Evolutionary conservation across 2,113 vertebrate species (phyloP).

Genomic region (Xenopus borealis): DNA sequence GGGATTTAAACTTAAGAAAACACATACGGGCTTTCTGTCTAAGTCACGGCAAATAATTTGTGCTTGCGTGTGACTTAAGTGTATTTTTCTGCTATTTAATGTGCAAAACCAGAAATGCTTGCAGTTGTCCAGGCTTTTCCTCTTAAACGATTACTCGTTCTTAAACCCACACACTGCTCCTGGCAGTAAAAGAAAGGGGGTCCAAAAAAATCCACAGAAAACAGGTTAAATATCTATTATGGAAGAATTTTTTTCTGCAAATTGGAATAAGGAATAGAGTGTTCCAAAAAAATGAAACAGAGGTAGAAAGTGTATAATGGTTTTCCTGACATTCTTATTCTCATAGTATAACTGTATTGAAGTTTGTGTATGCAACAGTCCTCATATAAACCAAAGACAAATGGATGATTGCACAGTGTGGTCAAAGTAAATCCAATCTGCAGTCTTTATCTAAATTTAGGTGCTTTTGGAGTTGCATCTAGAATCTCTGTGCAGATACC

Average conservation of each 20-base stretch:
- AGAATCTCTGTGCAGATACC: no score
- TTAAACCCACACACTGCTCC: conserved; percentile 23
- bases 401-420: conserved; percentile 18
- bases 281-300: conserved; percentile 81
- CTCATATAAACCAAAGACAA: conserved; percentile 25
- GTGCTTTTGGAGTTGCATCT: neutral
- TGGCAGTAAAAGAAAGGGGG: conserved; percentile 31
- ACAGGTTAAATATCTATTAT: neutral
- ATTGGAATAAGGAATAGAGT: conserved; percentile 51
- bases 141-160: conserved; percentile 19
- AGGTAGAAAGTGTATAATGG: conserved; percentile 80
- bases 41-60: conserved; percentile 37
- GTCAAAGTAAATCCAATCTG: conserved; percentile 14
- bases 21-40: conserved; percentile 7
- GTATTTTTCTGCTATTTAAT: conserved; percentile 22
- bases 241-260: conserved; percentile 36
- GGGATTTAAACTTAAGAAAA: conserved; percentile 2
- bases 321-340: conserved; percentile 69
- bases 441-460: conserved; percentile 7
- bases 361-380: conserved; percentile 41
- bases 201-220: conserved; percentile 19
- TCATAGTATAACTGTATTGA: conserved; percentile 37
- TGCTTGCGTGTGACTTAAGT: conserved; percentile 26
- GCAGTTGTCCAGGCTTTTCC: conserved; percentile 31
- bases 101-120: conserved; percentile 47